Base-by-base conservation (phyloP, 2,888 invertebrate species). In the Drosophila paramelanica region DNA sequence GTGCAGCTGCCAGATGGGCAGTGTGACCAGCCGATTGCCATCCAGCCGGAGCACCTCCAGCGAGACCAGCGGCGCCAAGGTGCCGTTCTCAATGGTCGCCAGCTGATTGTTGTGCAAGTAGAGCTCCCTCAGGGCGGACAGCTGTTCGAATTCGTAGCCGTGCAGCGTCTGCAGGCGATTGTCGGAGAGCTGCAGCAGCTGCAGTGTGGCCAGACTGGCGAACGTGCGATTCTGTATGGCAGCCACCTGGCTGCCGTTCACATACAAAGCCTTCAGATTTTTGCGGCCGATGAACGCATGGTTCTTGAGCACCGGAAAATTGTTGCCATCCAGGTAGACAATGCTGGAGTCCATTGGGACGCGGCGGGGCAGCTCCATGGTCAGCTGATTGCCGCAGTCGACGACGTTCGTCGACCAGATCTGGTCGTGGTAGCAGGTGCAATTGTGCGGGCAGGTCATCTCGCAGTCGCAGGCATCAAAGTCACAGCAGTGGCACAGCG, bases 391-490 rank as follows among this genome's bases (percentile, higher is more conserved):
- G 71, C 97, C 97, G 92, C 98, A 98, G 91, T 98, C 98, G 49
- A 98, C 97, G 14, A 98, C 97, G 92, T 98, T 98, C 50, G 97
- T 97, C 78, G 96, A 96, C 97, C 98, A 98, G 62, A 97, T 95
- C 92, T 97, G 96, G 91, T 98, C 98, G 92, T 98, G 97, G 93
- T 97, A 98, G 92, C 98, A 98, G 79, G 96, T 96, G 93, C 98
- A 98, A 84, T 97, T 97, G 85, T 95, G 95, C 45, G 98, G 98
- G 90, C 98, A 98, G 68, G 97, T 97, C 97, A 98, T 98, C 93
- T 98, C 97, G 93, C 98, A 98, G 93, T 98, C 98, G 92, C 98
- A 98, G 69, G 97, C 97, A 92, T 98, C 98, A 91, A 97, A 98
- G 91, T 98, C 98, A 92, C 98, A 98, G 93, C 98, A 98, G 91